These are phyloP conservation scores for Ellobius talpinus DNA, from an alignment of 2,113 vertebrate species.

Conservation along the genomic window DNA sequence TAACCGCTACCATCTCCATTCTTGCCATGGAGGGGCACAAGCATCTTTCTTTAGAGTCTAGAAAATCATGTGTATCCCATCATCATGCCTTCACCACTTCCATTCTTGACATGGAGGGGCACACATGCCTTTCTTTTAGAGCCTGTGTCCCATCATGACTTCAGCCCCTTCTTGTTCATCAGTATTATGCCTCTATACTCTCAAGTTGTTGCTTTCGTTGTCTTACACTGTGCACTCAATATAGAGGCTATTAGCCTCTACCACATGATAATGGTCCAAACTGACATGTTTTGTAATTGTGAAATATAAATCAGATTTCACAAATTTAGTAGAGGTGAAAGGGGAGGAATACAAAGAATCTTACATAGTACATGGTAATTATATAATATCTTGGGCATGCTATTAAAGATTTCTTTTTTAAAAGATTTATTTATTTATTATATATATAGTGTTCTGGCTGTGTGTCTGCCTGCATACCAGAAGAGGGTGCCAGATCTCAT, in stretches of 20 bases:
- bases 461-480: too few species aligned
- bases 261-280: not conserved
- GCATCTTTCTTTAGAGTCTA: not conserved
- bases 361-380: not conserved
- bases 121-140: not conserved
- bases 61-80: not conserved
- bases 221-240: not conserved
- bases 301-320: slow-evolving; percentile 25
- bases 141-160: not conserved
- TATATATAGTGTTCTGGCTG: too few species aligned
- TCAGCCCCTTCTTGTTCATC: not conserved
- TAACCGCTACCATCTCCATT: not conserved
- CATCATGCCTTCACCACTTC: not conserved
- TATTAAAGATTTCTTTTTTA: too few species aligned
- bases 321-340: not conserved
- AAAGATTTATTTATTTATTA: too few species aligned
- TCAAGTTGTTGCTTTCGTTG: not conserved
- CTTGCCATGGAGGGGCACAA: not conserved
- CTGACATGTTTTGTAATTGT: not conserved
- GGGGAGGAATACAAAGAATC: not conserved
- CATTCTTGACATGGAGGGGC: not conserved
- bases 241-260: not conserved
- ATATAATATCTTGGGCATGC: not conserved
- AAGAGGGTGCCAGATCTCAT: too few species aligned
- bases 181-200: not conserved